Percentiles rank a stretch among this genome's conserved stretches.
Conservation (phyloP, 2,113 vertebrate genomes). For the Chionis minor region DNA sequence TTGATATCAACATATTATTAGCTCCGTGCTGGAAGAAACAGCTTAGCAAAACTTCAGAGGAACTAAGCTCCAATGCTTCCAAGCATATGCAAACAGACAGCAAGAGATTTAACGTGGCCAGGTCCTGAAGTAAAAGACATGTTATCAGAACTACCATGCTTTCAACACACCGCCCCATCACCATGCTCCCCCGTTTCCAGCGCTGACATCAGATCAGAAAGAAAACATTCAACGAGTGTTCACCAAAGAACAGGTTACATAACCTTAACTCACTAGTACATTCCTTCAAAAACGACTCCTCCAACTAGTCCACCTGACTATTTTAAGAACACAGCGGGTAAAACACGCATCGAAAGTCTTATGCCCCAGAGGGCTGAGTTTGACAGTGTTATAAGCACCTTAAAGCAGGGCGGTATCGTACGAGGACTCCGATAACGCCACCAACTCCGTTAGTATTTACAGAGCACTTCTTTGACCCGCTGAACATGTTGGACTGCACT, state of each 20-base stretch:
- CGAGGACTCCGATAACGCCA: neutral
- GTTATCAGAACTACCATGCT: neutral
- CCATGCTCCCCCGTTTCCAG: fast-evolving
- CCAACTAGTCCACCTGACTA: neutral
- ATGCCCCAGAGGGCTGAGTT: neutral
- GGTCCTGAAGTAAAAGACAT: neutral
- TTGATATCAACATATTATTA: neutral
- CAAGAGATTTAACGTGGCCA: neutral
- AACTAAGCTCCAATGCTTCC: neutral
- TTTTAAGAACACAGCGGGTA: neutral
- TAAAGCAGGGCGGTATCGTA: fast-evolving
- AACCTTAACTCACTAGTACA: neutral
- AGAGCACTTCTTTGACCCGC: neutral
- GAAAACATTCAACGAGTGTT: neutral
- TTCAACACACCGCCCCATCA: neutral
- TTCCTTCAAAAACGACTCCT: neutral
- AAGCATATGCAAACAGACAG: neutral
- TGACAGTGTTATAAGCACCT: neutral
- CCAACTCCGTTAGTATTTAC: neutral
- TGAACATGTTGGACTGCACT: neutral
- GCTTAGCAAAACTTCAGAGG: neutral
- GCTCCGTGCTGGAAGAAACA: neutral
- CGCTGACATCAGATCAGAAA: neutral
- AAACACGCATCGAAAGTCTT: neutral
- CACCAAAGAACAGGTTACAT: neutral